Base-by-base conservation (phyloP, 2,113 vertebrate genomes). In the Miniopterus natalensis region DNA sequence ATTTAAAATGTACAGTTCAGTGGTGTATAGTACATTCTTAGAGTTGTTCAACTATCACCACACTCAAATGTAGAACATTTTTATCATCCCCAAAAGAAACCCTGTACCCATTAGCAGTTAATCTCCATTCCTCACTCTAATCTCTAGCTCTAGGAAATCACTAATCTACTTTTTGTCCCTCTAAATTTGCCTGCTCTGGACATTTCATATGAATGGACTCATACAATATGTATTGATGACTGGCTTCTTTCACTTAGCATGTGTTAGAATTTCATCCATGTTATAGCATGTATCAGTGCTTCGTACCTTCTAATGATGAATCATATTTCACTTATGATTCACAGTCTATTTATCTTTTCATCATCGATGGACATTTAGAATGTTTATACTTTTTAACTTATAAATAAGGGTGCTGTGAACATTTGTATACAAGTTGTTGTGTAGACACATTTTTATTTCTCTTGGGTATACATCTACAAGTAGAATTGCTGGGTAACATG, bases 131-230 rank as follows among this genome's bases (percentile, higher is more conserved):
- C 36, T 86, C 29, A 40, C 23, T 66, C 49, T 27, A 21, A 25
- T 40, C 25, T 25, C 75, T 21, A 95, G 23, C 36, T 29, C 17
- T 68, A n/a, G 13, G 23, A 79, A 73, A 71, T 40, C 45, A 55
- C 20, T 86, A 9, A 71, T 68, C 31, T 51, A 21, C 8, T 79
- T 95, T 86, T 21, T 51, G 0, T 53, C 63, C 78, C 47, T 66
- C 49, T 92, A 57, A 75, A 75, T 88, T 83, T 66, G 23, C 78
- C 68, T 75, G 15, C 53, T 55, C 78, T 90, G 23, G n/a, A 91
- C 8, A 73, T 80, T 77, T 80, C 53, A 29, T 13, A 61, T n/a
- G 63, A 68, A 61, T 51, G 11, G 21, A 88, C n/a, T 95, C 11
- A 75, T n/a, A 31, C 29, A 15, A 42, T 55, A 11, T 92, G 14